These are phyloP conservation scores for Limosa lapponica DNA, from an alignment of 2,797 vertebrate species.

Conservation along the genomic window DNA sequence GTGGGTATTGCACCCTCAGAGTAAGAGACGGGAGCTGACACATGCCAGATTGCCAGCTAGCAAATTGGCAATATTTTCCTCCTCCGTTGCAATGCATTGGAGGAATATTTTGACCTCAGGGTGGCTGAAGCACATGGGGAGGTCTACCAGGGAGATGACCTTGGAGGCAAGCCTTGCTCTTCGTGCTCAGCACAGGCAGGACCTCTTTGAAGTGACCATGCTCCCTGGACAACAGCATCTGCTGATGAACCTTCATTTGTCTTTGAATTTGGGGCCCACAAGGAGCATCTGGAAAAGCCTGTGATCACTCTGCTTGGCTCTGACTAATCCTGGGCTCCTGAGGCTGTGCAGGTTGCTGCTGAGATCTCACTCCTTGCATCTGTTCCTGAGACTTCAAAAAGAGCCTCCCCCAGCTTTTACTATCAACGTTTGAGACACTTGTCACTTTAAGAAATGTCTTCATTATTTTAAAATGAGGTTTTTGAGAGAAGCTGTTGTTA, in stretches of 20 bases:
- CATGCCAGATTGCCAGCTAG: background rate
- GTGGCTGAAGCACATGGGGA: rapidly evolving
- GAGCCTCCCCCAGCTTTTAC: background rate
- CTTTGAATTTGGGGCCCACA: background rate
- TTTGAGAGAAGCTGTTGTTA: slow-evolving; percentile 45
- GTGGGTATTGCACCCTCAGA: rapidly evolving
- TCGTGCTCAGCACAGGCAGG: background rate
- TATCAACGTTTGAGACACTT: background rate
- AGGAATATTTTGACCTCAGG: background rate
- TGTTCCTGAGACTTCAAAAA: background rate
- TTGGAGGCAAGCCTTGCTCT: background rate
- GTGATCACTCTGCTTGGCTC: background rate
- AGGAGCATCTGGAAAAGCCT: background rate
- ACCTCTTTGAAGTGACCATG: rapidly evolving
- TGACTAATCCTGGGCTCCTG: background rate
- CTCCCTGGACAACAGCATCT: background rate
- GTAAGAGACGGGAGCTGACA: background rate
- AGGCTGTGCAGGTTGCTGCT: background rate
- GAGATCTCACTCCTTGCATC: background rate
- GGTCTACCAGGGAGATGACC: background rate
- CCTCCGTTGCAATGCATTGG: background rate
- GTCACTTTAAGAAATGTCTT: slow-evolving; percentile 41
- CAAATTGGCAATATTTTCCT: background rate
- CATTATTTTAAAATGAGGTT: slow-evolving; percentile 31
- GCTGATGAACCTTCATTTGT: background rate